Evolutionary conservation across 2,888 invertebrate genomes (phyloP), one percentile per base, ranked within the genome.

Genomic region (Achlya flavicornis): DNA sequence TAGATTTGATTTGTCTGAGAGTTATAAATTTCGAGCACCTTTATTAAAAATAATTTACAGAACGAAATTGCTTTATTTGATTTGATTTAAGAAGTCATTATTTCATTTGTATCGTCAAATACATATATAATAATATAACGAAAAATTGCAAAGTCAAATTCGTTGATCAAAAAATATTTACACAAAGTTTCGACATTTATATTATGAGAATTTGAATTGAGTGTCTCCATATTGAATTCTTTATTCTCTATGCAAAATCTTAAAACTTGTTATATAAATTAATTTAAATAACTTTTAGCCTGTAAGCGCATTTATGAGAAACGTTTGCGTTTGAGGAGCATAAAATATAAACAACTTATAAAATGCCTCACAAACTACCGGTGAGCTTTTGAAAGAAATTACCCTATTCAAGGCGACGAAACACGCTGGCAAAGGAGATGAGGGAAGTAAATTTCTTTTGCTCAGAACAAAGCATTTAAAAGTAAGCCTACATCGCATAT

Each of bases 391-490:
- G 78, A 87, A 87, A 88, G 83, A 81, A 90, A 89, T 90, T 89
- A 86, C 83, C 80, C 81, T 77, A 85, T 87, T 88, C 78, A 86
- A 79, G 79, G 79, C 86, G 85, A 81, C 84, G 85, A 84, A 86
- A 89, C 86, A 83, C 78, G 82, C 70, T 72, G 74, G 82, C 79
- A 85, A 88, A 88, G 76, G 80, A 85, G 86, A 89, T 83, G 83
- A 80, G 81, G 76, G 84, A 85, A 81, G 84, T 78, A 87, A 89
- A 88, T 89, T 90, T 90, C 89, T 89, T 91, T 90, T 84, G 75
- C 84, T 71, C 75, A 85, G 89, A 90, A 91, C 90, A 91, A 92
- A 90, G 89, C 86, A 83, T 88, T 91, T 86, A 85, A 88, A 86
- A 85, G 80, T 85, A 84, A 86, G 88, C 89, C 86, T 86, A 85